Evolutionary conservation across 2,797 vertebrate species (phyloP).

Genomic region (Bovichtus diacanthus): DNA sequence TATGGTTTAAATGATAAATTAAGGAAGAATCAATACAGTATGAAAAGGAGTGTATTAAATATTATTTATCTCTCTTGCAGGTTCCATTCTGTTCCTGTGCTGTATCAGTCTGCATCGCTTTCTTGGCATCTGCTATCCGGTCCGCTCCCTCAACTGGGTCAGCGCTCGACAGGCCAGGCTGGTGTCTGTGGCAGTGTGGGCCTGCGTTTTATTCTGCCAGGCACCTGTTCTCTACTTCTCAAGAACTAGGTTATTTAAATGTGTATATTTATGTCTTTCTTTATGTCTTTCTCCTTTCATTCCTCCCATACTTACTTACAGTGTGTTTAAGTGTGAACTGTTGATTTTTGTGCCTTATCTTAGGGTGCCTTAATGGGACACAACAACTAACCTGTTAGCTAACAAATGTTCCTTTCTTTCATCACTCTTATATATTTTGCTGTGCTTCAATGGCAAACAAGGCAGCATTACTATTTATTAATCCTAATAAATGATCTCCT

Average conservation of each 20-base stretch:
- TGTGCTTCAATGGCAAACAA: not conserved
- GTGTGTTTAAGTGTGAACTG: slow-evolving; percentile 27
- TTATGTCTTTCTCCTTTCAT: not conserved
- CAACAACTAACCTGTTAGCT: not conserved
- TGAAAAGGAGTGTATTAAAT: not conserved
- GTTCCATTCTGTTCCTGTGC: slow-evolving; percentile 93
- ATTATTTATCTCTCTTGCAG: slow-evolving; percentile 35
- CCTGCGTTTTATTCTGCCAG: slow-evolving; percentile 88
- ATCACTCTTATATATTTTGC: not conserved
- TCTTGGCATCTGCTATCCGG: slow-evolving; percentile 91
- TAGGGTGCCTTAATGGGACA: not conserved
- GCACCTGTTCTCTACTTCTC: slow-evolving; percentile 93
- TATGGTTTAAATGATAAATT: too few species aligned
- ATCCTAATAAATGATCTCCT: not conserved
- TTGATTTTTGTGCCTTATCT: slow-evolving; percentile 28
- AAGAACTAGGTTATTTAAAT: slow-evolving; percentile 80
- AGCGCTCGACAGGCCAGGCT: slow-evolving; percentile 86
- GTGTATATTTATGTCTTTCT: not conserved
- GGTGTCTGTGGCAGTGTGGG: slow-evolving; percentile 87
- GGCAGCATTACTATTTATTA: not conserved
- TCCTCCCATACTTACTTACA: not conserved
- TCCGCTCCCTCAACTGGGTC: slow-evolving; percentile 91
- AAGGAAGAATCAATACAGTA: too few species aligned
- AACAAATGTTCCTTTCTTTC: not conserved
- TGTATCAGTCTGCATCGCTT: slow-evolving; percentile 96